Conservation (phyloP, 2,113 vertebrate species). For the Crotalus helleri region DNA sequence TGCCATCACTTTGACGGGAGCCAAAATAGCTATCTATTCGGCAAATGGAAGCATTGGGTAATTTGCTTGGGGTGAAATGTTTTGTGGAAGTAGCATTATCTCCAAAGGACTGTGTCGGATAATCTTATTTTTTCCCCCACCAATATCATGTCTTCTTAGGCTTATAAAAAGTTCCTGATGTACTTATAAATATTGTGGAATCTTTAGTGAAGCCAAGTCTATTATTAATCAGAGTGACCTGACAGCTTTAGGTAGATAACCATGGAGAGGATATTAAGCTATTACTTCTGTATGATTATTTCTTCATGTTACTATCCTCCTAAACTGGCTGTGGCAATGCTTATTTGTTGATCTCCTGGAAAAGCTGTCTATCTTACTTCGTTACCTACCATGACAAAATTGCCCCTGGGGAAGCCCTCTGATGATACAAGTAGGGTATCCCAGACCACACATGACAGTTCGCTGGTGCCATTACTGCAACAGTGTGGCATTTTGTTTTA, state of each 20-base stretch:
- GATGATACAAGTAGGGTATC: background rate
- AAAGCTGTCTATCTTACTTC: background rate
- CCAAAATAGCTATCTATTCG: background rate
- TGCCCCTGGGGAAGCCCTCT: background rate
- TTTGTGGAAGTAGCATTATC: background rate
- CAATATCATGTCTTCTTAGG: background rate
- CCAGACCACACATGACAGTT: background rate
- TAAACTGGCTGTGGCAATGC: background rate
- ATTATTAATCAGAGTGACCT: background rate
- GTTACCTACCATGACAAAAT: background rate
- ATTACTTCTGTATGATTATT: background rate
- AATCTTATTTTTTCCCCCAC: background rate
- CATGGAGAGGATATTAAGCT: background rate
- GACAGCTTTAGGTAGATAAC: background rate
- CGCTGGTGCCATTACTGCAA: background rate
- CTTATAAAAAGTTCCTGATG: background rate
- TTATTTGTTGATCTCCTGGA: background rate
- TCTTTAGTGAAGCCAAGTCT: background rate
- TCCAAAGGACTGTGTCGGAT: background rate
- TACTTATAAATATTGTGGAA: background rate
- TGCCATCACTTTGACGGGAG: slow-evolving; percentile 6
- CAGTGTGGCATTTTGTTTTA: background rate
- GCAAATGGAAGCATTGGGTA: background rate
- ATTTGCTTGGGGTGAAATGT: background rate
- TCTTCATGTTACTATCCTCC: background rate